Evolutionary conservation across 1,140 invertebrate genomes (phyloP), one percentile per base, ranked within the genome.

Genomic region (Bombus waltoni): DNA sequence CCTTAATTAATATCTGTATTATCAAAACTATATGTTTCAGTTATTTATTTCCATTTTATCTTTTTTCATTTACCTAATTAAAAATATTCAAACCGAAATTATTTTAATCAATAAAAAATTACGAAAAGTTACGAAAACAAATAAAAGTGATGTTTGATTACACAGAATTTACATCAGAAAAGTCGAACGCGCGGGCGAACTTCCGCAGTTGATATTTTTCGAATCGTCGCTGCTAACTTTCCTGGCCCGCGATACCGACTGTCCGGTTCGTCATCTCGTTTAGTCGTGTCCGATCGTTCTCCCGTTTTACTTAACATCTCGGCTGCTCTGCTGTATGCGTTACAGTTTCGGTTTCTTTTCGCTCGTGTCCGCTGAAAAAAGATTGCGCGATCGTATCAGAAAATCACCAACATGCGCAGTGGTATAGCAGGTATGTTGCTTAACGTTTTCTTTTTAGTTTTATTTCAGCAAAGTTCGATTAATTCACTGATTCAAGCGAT

Each of bases 251-350:
- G 82, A 80, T 83, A 88, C 80, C 15, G 35, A 44, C 53, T 53
- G 76, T 88, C 68, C 84, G 79, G 84, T 81, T 88, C 76, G 84
- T 89, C 83, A 78, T 89, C 72, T 81, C 81, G 87, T 88, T 90
- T 84, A 90, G 89, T 89, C 87, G 87, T 81, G 44, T 62, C 59
- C 47, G 79, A 83, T 88, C 87, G 65, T 81, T 86, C 88, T 75
- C 75, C 81, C 77, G 81, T 83, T 86, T 83, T 81, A 59, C 88
- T 91, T 70, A 87, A 88, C 83, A 40, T 72, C 77, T 88, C 83
- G 72, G 70, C 70, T 82, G 78, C 80, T 88, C 87, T 82, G 66
- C 76, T 79, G 79, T 42, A 71, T 62, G 40, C 70, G 59, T 72
- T 74, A 74, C 40, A 70, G 65, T 68, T 57, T 18, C 59, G n/a